Evolutionary conservation across 2,113 vertebrate genomes (phyloP).

Genomic region (Pollachius pollachius): DNA sequence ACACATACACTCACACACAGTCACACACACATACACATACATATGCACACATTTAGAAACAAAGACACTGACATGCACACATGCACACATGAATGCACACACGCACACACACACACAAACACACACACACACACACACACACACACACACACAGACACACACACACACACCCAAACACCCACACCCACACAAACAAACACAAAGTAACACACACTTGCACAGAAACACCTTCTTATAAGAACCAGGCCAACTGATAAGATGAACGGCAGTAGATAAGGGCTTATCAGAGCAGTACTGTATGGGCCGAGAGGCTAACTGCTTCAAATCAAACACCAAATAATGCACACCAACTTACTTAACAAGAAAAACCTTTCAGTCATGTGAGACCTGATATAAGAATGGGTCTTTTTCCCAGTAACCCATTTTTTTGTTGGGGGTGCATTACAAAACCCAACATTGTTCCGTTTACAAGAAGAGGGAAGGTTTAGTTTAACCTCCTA

Average conservation of each 20-base stretch:
- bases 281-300: slow-evolving; percentile 23
- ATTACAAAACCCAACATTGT: too few species aligned
- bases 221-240: not conserved
- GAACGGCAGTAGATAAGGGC: slow-evolving; percentile 7
- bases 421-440: too few species aligned
- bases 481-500: too few species aligned
- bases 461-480: too few species aligned
- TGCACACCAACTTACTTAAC: not conserved
- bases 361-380: not conserved
- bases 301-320: not conserved
- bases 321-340: slow-evolving; percentile 1
- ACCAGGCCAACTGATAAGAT: slow-evolving; percentile 42
- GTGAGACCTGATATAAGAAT: not conserved
- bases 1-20: not conserved
- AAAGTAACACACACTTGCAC: too few species aligned
- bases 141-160: too few species aligned
- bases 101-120: not conserved
- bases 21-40: not conserved
- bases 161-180: too few species aligned
- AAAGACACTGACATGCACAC: not conserved
- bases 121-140: not conserved
- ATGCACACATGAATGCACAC: not conserved
- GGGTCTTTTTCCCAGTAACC: too few species aligned
- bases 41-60: too few species aligned
- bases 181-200: too few species aligned